Evolutionary conservation across 2,888 invertebrate species (phyloP).

Genomic region (Drosophila quinaria): DNA sequence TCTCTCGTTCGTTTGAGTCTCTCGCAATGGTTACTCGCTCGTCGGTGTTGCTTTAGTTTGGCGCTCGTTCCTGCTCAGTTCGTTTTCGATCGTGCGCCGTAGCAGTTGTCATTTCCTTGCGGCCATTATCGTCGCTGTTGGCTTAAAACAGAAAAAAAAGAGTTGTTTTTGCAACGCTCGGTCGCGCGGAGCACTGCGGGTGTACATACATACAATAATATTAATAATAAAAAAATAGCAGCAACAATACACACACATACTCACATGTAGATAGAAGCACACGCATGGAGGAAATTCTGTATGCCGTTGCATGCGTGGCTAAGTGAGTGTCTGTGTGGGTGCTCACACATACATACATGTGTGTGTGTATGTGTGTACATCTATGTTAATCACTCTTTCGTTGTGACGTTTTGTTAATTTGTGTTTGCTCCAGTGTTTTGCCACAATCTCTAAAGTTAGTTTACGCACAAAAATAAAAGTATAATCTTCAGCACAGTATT

Average conservation of each 20-base stretch:
- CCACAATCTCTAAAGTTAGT: conserved; percentile 32
- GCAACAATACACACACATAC: conserved; percentile 31
- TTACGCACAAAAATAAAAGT: conserved; percentile 18
- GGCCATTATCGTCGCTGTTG: conserved; percentile 43
- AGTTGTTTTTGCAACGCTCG: conserved; percentile 65
- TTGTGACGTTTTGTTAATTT: conserved; percentile 67
- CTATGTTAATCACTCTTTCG: conserved; percentile 59
- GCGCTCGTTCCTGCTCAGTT: conserved; percentile 56
- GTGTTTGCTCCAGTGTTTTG: conserved; percentile 68
- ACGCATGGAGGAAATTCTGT: conserved; percentile 62
- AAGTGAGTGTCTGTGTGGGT: conserved; percentile 53
- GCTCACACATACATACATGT: conserved; percentile 16
- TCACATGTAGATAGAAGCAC: conserved; percentile 20
- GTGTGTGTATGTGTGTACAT: conserved; percentile 17
- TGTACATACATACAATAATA: conserved; percentile 51
- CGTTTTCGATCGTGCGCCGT: conserved; percentile 77
- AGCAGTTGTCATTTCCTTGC: conserved; percentile 69
- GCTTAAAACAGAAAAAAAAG: conserved; percentile 35
- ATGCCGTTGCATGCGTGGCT: conserved; percentile 63
- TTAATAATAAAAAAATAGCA: conserved; percentile 20
- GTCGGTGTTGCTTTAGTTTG: conserved; percentile 29
- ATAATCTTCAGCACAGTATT: conserved; percentile 15
- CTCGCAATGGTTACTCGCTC: conserved; percentile 16
- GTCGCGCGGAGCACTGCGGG: conserved; percentile 60
- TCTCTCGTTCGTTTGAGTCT: conserved; percentile 13